Conservation (phyloP, 2,113 vertebrate species). For the Silurus asotus region DNA sequence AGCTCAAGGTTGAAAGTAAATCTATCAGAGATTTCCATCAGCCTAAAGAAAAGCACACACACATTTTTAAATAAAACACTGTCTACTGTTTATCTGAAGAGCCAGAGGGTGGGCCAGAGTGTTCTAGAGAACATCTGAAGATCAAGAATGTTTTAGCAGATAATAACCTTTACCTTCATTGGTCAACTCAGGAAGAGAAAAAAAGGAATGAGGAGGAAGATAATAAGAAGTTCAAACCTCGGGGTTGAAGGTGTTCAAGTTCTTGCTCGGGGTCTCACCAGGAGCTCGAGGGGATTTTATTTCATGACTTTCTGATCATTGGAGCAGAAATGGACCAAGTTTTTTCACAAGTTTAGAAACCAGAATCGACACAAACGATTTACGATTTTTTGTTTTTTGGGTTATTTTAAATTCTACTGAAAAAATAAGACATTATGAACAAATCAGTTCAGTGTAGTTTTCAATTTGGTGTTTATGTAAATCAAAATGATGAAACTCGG, state of each 20-base stretch:
- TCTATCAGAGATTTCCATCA: too few relatives aligned
- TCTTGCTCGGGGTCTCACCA: background rate
- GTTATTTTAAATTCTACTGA: background rate
- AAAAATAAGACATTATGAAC: background rate
- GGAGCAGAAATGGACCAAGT: background rate
- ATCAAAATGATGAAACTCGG: background rate
- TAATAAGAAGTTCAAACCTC: background rate
- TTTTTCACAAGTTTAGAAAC: background rate
- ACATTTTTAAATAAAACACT: background rate
- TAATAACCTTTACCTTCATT: background rate
- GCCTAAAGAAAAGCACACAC: background rate
- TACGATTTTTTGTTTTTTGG: background rate
- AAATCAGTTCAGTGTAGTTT: background rate
- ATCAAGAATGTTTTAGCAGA: background rate
- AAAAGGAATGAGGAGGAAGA: background rate
- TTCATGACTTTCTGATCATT: background rate
- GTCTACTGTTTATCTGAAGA: background rate
- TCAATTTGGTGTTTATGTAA: background rate
- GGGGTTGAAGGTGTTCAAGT: background rate
- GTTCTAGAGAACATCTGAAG: background rate
- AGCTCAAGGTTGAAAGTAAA: background rate
- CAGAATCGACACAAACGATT: background rate
- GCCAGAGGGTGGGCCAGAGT: background rate
- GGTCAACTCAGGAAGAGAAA: background rate
- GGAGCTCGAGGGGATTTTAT: background rate